Conservation (phyloP, 2,113 vertebrate genomes). For the Galbula dea region DNA sequence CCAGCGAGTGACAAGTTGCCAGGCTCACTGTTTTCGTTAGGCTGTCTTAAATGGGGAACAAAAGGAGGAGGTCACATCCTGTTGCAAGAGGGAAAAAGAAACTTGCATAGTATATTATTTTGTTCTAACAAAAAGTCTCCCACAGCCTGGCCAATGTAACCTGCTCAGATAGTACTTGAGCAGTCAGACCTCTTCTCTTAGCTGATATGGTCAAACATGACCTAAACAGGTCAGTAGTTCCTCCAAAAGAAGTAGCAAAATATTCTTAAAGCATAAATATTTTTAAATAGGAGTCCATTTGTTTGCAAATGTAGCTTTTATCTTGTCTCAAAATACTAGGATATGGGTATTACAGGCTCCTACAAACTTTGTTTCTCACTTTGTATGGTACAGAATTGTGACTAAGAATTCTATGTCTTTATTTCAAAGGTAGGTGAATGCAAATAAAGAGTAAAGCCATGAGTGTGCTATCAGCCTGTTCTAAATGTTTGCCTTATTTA, state of each 20-base stretch:
- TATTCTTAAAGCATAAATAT: neutral
- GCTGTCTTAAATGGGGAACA: neutral
- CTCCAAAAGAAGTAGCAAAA: neutral
- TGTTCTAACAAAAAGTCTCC: neutral
- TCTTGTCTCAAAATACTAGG: neutral
- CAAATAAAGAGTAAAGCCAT: neutral
- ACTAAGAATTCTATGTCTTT: neutral
- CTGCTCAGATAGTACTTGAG: neutral
- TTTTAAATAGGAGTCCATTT: neutral
- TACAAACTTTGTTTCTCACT: neutral
- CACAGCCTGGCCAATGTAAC: neutral
- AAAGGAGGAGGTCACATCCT: slow-evolving; percentile 29
- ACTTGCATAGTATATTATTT: neutral
- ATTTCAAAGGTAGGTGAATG: neutral
- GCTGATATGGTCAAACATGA: neutral
- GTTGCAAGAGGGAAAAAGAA: neutral
- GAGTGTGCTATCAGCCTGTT: neutral
- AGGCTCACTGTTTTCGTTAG: neutral
- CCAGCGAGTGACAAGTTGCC: neutral
- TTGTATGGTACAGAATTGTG: neutral
- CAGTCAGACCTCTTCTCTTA: neutral
- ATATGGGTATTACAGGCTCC: neutral
- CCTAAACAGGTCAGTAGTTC: neutral
- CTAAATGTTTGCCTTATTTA: neutral
- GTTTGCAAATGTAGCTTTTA: neutral